These are phyloP conservation scores for Tetranychus urticae DNA, from an alignment of 1,140 invertebrate genomes.

Conservation along the genomic window DNA sequence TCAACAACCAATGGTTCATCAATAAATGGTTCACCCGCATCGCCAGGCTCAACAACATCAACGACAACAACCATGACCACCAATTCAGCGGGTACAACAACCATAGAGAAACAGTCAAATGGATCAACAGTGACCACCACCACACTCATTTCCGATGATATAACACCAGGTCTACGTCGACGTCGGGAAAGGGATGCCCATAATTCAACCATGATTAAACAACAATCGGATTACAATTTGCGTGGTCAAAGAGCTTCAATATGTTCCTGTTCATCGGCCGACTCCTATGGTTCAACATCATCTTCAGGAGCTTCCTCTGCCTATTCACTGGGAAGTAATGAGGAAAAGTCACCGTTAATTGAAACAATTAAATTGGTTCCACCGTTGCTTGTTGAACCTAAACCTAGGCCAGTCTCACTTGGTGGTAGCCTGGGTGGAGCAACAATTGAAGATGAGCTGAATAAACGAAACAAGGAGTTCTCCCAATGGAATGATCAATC, in stretches of 20 bases:
- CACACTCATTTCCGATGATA: conserved; percentile 5
- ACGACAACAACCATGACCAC: neutral
- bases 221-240: conserved; percentile 21
- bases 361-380: conserved; percentile 6
- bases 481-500: neutral
- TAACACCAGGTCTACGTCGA: conserved; percentile 9
- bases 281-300: conserved; percentile 6
- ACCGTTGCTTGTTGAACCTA: neutral
- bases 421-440: neutral
- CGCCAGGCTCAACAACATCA: neutral
- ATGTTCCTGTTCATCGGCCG: conserved; percentile 6
- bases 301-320: conserved; percentile 3
- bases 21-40: neutral
- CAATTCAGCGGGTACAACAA: neutral
- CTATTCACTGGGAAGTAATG: conserved; percentile 5
- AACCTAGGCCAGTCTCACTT: neutral
- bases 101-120: neutral
- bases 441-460: neutral
- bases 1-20: neutral
- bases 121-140: neutral
- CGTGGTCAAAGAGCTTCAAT: conserved; percentile 22
- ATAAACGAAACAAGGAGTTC: neutral
- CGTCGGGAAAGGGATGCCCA: conserved; percentile 10
- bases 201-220: conserved; percentile 8
- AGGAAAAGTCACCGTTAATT: conserved; percentile 6